Evolutionary conservation across 2,888 invertebrate genomes (phyloP).

Genomic region (Lepidocyrtinus sp.): DNA sequence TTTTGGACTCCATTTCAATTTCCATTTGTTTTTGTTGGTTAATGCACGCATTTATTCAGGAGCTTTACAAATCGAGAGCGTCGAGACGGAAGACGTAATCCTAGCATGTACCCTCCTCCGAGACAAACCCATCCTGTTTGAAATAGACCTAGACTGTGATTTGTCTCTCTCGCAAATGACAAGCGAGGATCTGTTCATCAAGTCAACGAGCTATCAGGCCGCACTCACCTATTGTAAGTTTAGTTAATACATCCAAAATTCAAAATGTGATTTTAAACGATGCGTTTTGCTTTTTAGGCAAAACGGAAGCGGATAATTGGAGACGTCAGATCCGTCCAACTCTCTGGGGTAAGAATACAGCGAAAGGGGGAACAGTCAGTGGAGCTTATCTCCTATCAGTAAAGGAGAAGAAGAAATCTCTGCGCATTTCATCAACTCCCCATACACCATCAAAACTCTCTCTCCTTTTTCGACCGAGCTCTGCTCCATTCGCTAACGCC

Average conservation of each 20-base stretch:
- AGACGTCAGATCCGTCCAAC: constrained; percentile 71
- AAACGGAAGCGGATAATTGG: constrained; percentile 73
- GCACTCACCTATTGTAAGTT: constrained; percentile 79
- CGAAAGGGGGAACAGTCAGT: constrained; percentile 65
- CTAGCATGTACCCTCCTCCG: constrained; percentile 78
- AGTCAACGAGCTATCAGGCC: constrained; percentile 78
- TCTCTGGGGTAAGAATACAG: constrained; percentile 72
- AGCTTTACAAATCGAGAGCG: constrained; percentile 77
- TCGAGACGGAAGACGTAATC: constrained; percentile 79
- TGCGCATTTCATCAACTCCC: constrained; percentile 64
- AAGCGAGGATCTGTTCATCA: constrained; percentile 77
- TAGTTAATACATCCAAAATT: too few relatives aligned
- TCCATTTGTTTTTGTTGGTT: constrained; percentile 6
- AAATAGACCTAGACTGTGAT: constrained; percentile 75
- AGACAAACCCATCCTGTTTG: constrained; percentile 74
- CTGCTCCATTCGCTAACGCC: constrained; percentile 59
- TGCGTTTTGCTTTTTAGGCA: constrained; percentile 72
- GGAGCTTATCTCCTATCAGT: constrained; percentile 60
- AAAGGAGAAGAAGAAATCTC: constrained; percentile 60
- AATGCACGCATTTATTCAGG: constrained; percentile 73
- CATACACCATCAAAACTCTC: constrained; percentile 68
- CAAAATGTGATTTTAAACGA: too few relatives aligned
- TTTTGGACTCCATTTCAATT: too few relatives aligned
- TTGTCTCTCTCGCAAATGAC: constrained; percentile 77
- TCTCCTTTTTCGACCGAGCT: constrained; percentile 65